Conservation (phyloP, 2,888 invertebrate species). For the Halictus ligatus region DNA sequence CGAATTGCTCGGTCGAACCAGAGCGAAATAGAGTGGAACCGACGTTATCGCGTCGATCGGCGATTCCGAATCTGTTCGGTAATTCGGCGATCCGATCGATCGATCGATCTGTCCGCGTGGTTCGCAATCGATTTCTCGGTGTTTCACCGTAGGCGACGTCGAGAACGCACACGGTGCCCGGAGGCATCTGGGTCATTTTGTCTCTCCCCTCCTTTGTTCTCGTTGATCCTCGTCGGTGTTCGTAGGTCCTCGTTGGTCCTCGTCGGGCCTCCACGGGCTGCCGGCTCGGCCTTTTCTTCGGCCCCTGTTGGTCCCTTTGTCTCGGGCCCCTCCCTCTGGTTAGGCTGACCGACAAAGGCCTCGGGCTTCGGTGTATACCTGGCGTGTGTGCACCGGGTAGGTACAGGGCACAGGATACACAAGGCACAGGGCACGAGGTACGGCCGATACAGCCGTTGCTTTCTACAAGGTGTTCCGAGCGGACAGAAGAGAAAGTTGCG, state of each 20-base stretch:
- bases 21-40: too few relatives aligned
- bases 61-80: background rate
- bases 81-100: too few relatives aligned
- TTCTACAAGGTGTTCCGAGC: constrained; percentile 63
- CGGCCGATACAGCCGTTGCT: constrained; percentile 66
- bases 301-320: constrained; percentile 74
- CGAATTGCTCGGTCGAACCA: too few relatives aligned
- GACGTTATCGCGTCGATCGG: too few relatives aligned
- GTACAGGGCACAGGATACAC: background rate
- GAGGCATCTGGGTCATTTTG: constrained; percentile 74
- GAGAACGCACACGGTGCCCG: constrained; percentile 62
- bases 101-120: background rate
- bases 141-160: constrained; percentile 50
- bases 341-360: constrained; percentile 60
- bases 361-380: constrained; percentile 57
- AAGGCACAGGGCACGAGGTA: background rate
- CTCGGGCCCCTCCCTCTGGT: constrained; percentile 52
- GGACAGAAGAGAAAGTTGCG: constrained; percentile 55
- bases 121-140: constrained; percentile 52
- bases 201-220: constrained; percentile 34
- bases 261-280: background rate
- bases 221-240: background rate
- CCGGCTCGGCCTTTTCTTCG: constrained; percentile 47
- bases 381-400: constrained; percentile 37
- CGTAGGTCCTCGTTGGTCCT: background rate